A percentile compares a stretch with the other conserved stretches of the same genome.
These are phyloP conservation scores for Anorthoa munda DNA, from an alignment of 2,888 invertebrate genomes.

Conservation along the genomic window DNA sequence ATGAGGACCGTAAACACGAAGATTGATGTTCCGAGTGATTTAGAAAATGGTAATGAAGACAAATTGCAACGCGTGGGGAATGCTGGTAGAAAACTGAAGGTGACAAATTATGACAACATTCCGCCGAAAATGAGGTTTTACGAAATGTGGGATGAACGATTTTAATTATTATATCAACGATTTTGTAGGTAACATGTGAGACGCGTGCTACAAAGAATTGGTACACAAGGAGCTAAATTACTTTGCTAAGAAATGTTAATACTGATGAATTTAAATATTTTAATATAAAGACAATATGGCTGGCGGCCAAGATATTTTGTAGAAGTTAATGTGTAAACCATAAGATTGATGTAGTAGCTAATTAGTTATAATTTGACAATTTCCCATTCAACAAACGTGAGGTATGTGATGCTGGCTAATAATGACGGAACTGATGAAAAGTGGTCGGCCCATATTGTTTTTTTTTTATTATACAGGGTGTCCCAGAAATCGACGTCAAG, in stretches of 20 bases:
- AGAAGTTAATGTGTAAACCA: background rate
- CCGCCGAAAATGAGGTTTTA: constrained; percentile 21
- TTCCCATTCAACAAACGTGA: background rate
- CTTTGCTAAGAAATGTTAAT: background rate
- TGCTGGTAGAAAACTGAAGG: constrained; percentile 46
- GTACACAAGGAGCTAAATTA: background rate
- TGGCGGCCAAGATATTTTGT: no score
- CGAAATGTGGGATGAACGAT: constrained; percentile 20
- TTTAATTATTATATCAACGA: constrained; percentile 18
- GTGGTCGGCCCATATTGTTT: no score
- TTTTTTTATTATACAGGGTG: no score
- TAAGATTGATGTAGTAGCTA: no score
- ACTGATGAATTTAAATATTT: background rate
- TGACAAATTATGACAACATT: constrained; percentile 54
- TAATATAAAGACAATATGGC: no score
- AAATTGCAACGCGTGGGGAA: constrained; percentile 46
- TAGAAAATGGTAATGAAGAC: constrained; percentile 61
- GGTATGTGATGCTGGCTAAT: background rate
- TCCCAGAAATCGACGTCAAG: no score
- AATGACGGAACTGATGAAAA: background rate
- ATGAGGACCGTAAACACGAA: constrained; percentile 40
- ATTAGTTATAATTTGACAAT: background rate
- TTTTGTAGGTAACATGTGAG: background rate
- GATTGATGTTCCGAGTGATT: constrained; percentile 60
- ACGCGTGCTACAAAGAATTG: background rate